Evolutionary conservation across 2,888 invertebrate genomes (phyloP).

Genomic region (Scotopteryx bipunctaria): DNA sequence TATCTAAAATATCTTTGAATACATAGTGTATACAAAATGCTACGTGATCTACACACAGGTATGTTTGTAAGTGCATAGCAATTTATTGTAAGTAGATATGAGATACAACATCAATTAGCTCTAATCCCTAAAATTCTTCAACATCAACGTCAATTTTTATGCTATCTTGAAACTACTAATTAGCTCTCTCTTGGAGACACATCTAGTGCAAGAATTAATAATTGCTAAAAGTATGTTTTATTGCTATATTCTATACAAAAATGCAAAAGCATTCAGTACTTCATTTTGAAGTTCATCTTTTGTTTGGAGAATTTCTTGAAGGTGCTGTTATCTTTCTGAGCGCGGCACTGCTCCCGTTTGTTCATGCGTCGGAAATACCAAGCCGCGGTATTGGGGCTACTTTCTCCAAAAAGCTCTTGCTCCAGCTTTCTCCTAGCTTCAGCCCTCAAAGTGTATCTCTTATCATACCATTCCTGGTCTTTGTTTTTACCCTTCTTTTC

Average conservation of each 20-base stretch:
- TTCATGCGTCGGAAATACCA: constrained; percentile 80
- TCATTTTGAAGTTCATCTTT: constrained; percentile 69
- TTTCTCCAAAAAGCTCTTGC: constrained; percentile 63
- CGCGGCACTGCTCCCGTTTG: constrained; percentile 71
- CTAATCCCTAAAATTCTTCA: constrained; percentile 2
- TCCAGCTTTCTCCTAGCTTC: constrained; percentile 69
- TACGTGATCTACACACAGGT: constrained; percentile 5
- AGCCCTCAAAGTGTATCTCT: constrained; percentile 59
- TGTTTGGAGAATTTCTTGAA: constrained; percentile 60
- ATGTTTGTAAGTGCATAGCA: background rate
- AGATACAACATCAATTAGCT: constrained; percentile 8
- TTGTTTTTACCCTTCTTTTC: constrained; percentile 43
- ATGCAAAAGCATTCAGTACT: constrained; percentile 47
- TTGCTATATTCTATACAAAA: constrained; percentile 13
- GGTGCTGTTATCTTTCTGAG: constrained; percentile 65
- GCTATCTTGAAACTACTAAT: constrained; percentile 9
- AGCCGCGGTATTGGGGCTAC: constrained; percentile 60
- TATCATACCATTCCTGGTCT: constrained; percentile 65
- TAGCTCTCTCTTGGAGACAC: constrained; percentile 15
- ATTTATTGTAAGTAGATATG: constrained; percentile 6
- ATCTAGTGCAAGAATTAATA: constrained; percentile 25
- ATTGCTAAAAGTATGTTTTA: constrained; percentile 27
- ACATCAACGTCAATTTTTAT: background rate
- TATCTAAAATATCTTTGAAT: constrained; percentile 6
- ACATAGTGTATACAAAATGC: constrained; percentile 1